Percentiles rank a stretch among this genome's conserved stretches.
phyloP scores from a whole-genome alignment of 1,140 invertebrate genomes.

The Polypedilum pembai region DNA sequence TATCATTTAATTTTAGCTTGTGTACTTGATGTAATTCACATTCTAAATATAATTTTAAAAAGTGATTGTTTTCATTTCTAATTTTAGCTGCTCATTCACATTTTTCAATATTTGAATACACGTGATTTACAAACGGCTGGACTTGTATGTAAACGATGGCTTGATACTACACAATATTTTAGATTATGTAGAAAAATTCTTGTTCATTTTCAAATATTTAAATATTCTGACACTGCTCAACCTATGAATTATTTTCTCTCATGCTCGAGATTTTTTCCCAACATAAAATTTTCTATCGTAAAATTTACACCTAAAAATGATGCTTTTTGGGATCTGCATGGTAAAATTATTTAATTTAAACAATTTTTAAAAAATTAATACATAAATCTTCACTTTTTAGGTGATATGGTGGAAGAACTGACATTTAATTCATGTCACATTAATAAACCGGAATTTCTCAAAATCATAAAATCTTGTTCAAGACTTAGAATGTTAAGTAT shows the following conservation, averaged over 20 bases:
- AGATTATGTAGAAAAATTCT: neutral
- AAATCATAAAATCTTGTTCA: neutral
- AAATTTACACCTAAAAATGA: conserved; percentile 20
- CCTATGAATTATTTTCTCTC: neutral
- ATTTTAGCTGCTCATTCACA: conserved; percentile 21
- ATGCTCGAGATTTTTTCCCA: conserved; percentile 7
- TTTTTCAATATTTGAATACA: conserved; percentile 7
- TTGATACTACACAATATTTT: conserved; percentile 13
- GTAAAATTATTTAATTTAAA: neutral
- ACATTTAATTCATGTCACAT: conserved; percentile 2
- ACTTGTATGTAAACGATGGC: neutral
- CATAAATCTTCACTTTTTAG: too few relatives aligned
- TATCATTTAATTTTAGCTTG: neutral
- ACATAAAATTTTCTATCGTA: conserved; percentile 20
- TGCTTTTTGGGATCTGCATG: neutral
- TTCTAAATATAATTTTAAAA: neutral
- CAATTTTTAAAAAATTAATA: too few relatives aligned
- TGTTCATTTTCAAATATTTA: conserved; percentile 19
- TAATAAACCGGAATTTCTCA: neutral
- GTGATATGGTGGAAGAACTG: neutral
- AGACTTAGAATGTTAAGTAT: neutral
- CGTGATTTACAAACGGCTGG: neutral
- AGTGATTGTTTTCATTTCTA: neutral
- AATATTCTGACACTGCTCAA: neutral
- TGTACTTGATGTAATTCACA: neutral